Percentiles rank a stretch among this genome's conserved stretches.
phyloP scores from a whole-genome alignment of 2,888 invertebrate genomes.

The Falcaria lacertinaria region DNA sequence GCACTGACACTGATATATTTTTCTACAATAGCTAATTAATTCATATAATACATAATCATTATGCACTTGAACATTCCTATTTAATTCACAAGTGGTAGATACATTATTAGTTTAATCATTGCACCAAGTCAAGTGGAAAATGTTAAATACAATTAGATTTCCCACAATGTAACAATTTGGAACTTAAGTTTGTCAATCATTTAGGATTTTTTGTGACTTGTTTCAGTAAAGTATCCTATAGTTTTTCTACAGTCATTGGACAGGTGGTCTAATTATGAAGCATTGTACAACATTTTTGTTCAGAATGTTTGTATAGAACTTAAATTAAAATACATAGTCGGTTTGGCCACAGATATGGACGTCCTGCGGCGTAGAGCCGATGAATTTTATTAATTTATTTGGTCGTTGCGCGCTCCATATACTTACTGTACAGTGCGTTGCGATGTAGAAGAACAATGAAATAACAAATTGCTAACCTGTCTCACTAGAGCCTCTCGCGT shows the following conservation, averaged over 20 bases:
- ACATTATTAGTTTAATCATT: not conserved
- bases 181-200: not conserved
- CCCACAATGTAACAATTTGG: not conserved
- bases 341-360: too few relatives aligned
- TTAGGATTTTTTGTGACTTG: too few relatives aligned
- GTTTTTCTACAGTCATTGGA: too few relatives aligned
- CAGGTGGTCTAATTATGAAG: too few relatives aligned
- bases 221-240: not conserved
- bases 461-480: too few relatives aligned
- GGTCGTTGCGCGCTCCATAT: too few relatives aligned
- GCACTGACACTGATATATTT: not conserved
- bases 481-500: too few relatives aligned
- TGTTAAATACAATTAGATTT: not conserved
- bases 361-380: too few relatives aligned
- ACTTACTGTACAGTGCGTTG: too few relatives aligned
- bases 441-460: too few relatives aligned
- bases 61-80: not conserved
- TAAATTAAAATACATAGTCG: not conserved
- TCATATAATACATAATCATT: not conserved
- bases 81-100: not conserved
- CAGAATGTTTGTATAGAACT: not conserved
- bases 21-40: conserved; percentile 3
- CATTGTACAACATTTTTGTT: not conserved
- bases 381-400: too few relatives aligned
- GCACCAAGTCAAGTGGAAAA: not conserved